Evolutionary conservation across 1,140 invertebrate genomes (phyloP), one percentile per base, ranked within the genome.

Genomic region (Sesamia nonagrioides): DNA sequence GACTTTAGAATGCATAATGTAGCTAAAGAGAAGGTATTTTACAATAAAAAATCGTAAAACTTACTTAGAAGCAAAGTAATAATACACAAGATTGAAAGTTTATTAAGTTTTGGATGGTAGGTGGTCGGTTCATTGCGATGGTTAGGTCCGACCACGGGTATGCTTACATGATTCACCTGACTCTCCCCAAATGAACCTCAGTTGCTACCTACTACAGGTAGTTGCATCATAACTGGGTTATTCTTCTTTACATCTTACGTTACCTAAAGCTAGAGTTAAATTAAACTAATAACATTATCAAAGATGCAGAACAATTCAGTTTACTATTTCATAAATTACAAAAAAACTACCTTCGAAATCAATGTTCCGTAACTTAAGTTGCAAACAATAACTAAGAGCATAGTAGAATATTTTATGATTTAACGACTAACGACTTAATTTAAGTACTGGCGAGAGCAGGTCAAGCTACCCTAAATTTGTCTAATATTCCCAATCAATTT

Each of bases 201-300:
- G 18, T 11, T 56, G 2, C 0, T 13, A 18, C 54, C 54, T n/a
- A n/a, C n/a, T n/a, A n/a, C n/a, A n/a, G n/a, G n/a, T n/a, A n/a
- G n/a, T n/a, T n/a, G n/a, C 50, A 54, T 21, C 50, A 54, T 56
- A 56, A 56, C 18, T n/a, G 52, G 1, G 42, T 9, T 42, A 40
- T 63, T 11, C 17, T 17, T 63, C n/a, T 11, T 42, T 37, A 40
- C 7, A 63, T 42, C 60, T 63, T 63, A 63, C 37, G 11, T 17
- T 40, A 63, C 37, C 60, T 63, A 63, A 37, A 42, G 18, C 60
- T 63, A 63, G 18, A 42, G 7, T 42, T 42, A 63, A 60, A n/a
- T 63, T 40, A 40, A 63, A 63, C 60, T 63, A 63, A 63, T 63
- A 63, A 63, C 60, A 42, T 63, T 42, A 18, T 63, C 42, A 18